Evolutionary conservation across 23 tunicate species (phyloP).

Genomic region (Botrylloides violaceus): DNA sequence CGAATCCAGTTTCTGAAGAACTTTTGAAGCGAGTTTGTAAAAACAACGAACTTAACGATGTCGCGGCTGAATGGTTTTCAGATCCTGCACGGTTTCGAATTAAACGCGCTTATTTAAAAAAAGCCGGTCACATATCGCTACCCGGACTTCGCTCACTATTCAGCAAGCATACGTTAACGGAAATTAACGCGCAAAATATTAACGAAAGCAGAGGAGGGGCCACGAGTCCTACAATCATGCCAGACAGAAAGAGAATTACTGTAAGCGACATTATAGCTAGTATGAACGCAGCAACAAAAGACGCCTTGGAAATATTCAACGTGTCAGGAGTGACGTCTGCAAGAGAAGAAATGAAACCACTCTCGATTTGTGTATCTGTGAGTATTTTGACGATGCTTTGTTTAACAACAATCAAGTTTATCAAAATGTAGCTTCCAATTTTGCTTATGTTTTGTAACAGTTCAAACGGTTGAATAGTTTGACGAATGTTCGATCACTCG

Average conservation of each 20-base stretch:
- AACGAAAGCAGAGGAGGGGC: background rate
- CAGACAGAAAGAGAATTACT: constrained; percentile 6
- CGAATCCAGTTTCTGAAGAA: constrained; percentile 7
- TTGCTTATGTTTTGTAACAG: background rate
- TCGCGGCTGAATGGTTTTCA: constrained; percentile 9
- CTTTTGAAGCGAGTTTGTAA: constrained; percentile 10
- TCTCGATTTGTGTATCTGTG: constrained; percentile 6
- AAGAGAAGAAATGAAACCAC: background rate
- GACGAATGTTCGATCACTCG: constrained; percentile 8
- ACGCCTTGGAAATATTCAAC: constrained; percentile 10
- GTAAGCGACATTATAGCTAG: constrained; percentile 8
- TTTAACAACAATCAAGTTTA: background rate
- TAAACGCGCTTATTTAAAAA: background rate
- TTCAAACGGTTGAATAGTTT: constrained; percentile 11
- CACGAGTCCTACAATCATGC: background rate
- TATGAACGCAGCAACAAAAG: constrained; percentile 17
- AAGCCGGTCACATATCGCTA: constrained; percentile 5
- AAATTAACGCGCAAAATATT: constrained; percentile 13
- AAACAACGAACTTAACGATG: background rate
- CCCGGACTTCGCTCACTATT: constrained; percentile 8
- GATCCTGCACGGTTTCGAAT: background rate
- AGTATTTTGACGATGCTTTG: background rate
- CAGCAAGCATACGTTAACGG: constrained; percentile 8
- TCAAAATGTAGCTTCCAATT: background rate
- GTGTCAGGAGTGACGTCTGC: constrained; percentile 14